Conservation (phyloP, 2,797 vertebrate species). For the Rhinogobio ventralis region DNA sequence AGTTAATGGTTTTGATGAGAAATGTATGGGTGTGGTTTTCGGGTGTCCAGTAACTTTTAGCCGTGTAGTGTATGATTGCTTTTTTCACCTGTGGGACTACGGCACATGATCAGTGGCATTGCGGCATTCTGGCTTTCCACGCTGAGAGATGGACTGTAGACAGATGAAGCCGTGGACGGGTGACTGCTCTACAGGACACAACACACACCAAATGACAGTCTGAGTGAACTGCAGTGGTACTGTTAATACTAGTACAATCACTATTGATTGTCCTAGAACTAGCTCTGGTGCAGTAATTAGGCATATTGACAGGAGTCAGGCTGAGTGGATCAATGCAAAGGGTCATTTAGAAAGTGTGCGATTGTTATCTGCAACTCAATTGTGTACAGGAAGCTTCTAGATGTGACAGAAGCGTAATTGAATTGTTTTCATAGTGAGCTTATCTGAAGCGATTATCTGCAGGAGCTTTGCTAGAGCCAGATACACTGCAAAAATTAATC, state of each 20-base stretch:
- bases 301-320: conserved; percentile 9
- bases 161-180: conserved; percentile 80
- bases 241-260: background rate
- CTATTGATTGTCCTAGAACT: background rate
- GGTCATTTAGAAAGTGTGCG: background rate
- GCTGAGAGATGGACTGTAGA: conserved; percentile 84
- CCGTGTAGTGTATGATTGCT: conserved; percentile 8
- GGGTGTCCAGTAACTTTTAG: background rate
- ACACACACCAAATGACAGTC: conserved; percentile 33
- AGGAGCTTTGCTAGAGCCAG: background rate
- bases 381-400: background rate
- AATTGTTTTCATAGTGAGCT: background rate
- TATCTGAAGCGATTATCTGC: background rate
- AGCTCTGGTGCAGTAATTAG: background rate
- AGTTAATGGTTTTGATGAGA: background rate
- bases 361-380: background rate
- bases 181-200: conserved; percentile 81
- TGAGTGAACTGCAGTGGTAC: conserved; percentile 20
- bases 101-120: conserved; percentile 91
- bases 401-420: background rate
- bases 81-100: conserved; percentile 88
- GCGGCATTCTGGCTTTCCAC: conserved; percentile 81
- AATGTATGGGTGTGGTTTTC: background rate
- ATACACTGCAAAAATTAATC: background rate
- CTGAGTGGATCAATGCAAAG: conserved; percentile 5